phyloP scores from a whole-genome alignment of 1,140 invertebrate species.

The Drosophila melanica region DNA sequence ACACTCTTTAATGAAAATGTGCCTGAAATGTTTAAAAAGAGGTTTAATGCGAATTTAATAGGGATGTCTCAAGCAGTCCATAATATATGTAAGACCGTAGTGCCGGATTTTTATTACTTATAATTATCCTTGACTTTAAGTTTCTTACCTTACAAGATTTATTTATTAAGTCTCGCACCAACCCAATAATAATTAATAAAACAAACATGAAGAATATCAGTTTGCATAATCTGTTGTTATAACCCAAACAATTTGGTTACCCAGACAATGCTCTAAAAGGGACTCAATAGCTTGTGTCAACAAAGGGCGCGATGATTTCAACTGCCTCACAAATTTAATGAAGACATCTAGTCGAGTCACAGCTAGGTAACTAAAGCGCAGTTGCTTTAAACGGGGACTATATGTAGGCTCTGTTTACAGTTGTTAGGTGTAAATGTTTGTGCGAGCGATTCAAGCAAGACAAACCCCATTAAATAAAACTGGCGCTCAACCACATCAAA shows the following conservation, averaged over 20 bases:
- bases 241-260: constrained; percentile 14
- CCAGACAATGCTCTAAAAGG: neutral
- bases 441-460: constrained; percentile 37
- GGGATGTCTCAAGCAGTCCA: no score
- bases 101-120: no score
- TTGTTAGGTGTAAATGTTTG: constrained; percentile 47
- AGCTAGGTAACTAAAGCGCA: constrained; percentile 42
- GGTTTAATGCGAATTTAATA: neutral
- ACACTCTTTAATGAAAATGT: neutral
- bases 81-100: no score
- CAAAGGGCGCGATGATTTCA: constrained; percentile 16
- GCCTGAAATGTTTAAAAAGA: neutral
- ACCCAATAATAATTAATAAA: neutral
- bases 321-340: constrained; percentile 31
- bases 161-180: neutral
- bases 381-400: neutral
- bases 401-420: constrained; percentile 22
- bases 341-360: constrained; percentile 3
- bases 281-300: constrained; percentile 22
- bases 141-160: no score
- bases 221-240: neutral
- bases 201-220: no score
- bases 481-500: constrained; percentile 43
- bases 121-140: no score
- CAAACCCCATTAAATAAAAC: constrained; percentile 57